Evolutionary conservation across 2,888 invertebrate species (phyloP).

Genomic region (Phorcus lineatus): DNA sequence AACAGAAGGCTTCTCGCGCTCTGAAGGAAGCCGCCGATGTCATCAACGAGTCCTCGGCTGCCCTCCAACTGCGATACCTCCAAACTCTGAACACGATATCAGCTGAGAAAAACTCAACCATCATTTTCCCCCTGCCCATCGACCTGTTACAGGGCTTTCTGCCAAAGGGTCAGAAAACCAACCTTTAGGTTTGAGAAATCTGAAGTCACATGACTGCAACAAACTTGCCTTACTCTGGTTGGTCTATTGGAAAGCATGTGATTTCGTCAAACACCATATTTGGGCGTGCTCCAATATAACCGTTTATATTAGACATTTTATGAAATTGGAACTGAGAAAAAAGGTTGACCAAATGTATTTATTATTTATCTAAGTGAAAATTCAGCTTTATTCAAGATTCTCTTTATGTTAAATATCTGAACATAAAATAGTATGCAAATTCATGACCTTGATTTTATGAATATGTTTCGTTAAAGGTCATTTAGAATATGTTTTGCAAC

Average conservation of each 20-base stretch:
- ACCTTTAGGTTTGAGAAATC: not conserved
- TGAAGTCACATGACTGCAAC: constrained; percentile 5
- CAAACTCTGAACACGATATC: constrained; percentile 97
- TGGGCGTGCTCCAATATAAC: no score
- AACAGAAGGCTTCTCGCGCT: constrained; percentile 94
- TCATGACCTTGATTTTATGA: no score
- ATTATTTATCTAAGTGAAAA: no score
- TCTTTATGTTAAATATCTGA: no score
- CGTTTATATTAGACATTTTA: no score
- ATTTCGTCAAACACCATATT: not conserved
- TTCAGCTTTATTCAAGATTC: no score
- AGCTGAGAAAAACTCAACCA: constrained; percentile 98
- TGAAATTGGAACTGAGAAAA: no score
- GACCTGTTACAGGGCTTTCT: constrained; percentile 79
- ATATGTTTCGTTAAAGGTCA: no score
- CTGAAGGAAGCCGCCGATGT: constrained; percentile 96
- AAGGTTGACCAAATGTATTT: no score
- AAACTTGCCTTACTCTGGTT: constrained; percentile 20
- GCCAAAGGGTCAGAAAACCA: not conserved
- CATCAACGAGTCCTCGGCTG: constrained; percentile 94
- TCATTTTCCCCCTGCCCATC: constrained; percentile 94
- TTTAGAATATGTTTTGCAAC: no score
- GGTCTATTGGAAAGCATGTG: not conserved
- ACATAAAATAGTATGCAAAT: no score
- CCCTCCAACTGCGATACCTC: constrained; percentile 92